Evolutionary conservation across 2,113 vertebrate genomes (phyloP).

Genomic region (Cyanoliseus patagonus): DNA sequence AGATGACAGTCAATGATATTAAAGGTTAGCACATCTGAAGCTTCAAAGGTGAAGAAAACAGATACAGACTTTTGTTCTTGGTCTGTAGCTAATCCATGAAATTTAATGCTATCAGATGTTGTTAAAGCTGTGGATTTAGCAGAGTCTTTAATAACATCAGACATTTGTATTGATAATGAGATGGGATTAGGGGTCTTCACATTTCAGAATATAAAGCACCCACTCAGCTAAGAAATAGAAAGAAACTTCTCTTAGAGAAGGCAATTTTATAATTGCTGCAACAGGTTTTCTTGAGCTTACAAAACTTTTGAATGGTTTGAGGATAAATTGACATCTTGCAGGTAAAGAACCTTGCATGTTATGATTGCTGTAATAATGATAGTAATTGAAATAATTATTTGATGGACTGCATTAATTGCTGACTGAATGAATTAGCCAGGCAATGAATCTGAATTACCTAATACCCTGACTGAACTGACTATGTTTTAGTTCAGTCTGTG

Average conservation of each 20-base stretch:
- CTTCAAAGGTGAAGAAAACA: background rate
- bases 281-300: background rate
- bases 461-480: background rate
- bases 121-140: background rate
- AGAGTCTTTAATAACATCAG: background rate
- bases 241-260: background rate
- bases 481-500: background rate
- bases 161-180: slow-evolving; percentile 1
- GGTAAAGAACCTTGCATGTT: background rate
- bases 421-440: background rate
- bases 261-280: background rate
- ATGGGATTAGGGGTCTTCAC: background rate
- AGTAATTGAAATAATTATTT: background rate
- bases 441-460: background rate
- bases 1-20: background rate
- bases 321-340: background rate
- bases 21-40: background rate
- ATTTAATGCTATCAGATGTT: background rate
- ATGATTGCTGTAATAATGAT: background rate
- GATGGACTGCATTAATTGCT: background rate
- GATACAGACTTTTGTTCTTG: background rate
- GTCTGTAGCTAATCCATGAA: background rate
- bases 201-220: background rate
- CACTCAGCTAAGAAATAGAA: background rate
- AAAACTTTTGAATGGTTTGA: background rate